These are phyloP conservation scores for Lordiphosa andalusiaca DNA, from an alignment of 2,888 invertebrate genomes.

Conservation along the genomic window DNA sequence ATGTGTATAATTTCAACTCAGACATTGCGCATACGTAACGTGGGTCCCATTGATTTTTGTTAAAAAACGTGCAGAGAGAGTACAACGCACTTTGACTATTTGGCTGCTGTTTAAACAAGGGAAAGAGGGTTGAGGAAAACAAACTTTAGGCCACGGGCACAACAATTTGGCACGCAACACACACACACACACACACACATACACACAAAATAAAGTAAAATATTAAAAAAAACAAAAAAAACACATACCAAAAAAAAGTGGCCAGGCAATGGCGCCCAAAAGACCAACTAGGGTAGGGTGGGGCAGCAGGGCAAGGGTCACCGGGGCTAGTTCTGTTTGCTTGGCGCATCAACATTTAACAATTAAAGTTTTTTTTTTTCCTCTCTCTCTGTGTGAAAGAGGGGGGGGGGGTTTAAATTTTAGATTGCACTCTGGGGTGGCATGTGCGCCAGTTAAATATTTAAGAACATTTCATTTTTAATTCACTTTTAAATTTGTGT, in stretches of 20 bases:
- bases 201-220: background rate
- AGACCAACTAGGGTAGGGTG: constrained; percentile 9
- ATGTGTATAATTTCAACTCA: no score
- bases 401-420: constrained; percentile 11
- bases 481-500: constrained; percentile 57
- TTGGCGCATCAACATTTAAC: constrained; percentile 64
- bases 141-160: no score
- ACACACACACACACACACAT: constrained; percentile 1
- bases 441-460: constrained; percentile 57
- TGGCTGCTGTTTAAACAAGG: background rate
- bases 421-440: constrained; percentile 29
- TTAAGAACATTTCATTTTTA: constrained; percentile 58
- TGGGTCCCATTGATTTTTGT: no score
- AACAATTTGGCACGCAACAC: constrained; percentile 2
- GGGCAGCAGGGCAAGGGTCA: constrained; percentile 30
- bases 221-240: constrained; percentile 3
- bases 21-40: no score
- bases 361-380: constrained; percentile 50
- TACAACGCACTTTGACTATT: no score
- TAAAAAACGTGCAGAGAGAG: no score
- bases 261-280: constrained; percentile 37
- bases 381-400: constrained; percentile 2
- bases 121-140: no score
- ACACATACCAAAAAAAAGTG: constrained; percentile 5
- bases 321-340: constrained; percentile 46